Conservation (phyloP, 2,888 invertebrate species). For the Drosophila hamatofila region DNA sequence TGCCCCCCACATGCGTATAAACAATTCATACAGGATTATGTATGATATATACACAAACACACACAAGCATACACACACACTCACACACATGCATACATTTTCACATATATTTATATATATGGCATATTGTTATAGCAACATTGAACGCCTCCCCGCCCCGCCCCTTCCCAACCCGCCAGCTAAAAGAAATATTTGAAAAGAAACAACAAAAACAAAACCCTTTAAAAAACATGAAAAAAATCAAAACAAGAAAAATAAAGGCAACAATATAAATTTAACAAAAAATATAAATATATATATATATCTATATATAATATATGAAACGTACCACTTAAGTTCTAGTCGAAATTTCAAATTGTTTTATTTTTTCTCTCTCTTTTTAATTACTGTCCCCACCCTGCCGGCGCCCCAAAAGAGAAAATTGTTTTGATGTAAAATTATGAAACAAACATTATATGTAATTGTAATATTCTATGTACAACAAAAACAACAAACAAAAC, state of each 20-base stretch:
- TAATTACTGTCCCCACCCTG: constrained; percentile 15
- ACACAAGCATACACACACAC: neutral
- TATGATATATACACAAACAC: constrained; percentile 11
- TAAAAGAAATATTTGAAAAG: neutral
- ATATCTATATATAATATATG: constrained; percentile 32
- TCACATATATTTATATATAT: constrained; percentile 8
- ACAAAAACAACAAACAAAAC: constrained; percentile 53
- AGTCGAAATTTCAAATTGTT: constrained; percentile 83
- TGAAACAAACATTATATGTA: constrained; percentile 71
- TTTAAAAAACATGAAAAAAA: constrained; percentile 12
- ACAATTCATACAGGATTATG: constrained; percentile 37
- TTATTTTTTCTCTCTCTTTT: constrained; percentile 48
- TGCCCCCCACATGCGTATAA: constrained; percentile 22
- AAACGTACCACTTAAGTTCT: constrained; percentile 81
- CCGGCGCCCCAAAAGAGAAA: constrained; percentile 7
- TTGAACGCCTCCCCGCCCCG: constrained; percentile 12
- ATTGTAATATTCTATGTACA: constrained; percentile 78
- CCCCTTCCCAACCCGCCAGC: neutral
- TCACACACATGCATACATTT: constrained; percentile 4
- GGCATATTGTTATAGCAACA: constrained; percentile 44
- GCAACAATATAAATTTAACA: constrained; percentile 12
- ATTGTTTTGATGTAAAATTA: constrained; percentile 82
- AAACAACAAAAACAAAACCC: constrained; percentile 9
- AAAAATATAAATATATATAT: neutral
- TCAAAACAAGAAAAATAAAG: constrained; percentile 7